A percentile compares a stretch with the other conserved stretches of the same genome.
phyloP scores from a whole-genome alignment of 2,797 vertebrate species.

The Diglossa cyanea region DNA sequence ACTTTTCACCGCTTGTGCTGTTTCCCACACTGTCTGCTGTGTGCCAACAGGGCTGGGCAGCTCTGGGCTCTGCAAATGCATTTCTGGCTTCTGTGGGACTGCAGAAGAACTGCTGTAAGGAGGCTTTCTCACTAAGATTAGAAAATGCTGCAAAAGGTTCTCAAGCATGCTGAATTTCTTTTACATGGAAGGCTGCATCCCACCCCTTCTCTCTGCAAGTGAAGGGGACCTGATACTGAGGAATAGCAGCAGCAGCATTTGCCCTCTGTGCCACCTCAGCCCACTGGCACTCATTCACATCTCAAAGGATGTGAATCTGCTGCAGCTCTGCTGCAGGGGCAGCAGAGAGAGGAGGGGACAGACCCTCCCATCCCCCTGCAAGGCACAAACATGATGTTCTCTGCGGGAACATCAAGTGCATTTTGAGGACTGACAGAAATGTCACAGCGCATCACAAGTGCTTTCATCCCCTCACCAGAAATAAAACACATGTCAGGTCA shows the following conservation, averaged over 20 bases:
- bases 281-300: neutral
- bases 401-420: neutral
- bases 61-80: neutral
- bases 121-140: neutral
- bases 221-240: neutral
- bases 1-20: neutral
- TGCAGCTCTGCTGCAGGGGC: neutral
- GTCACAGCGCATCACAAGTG: neutral
- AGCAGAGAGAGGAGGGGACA: neutral
- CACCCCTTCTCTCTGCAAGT: neutral
- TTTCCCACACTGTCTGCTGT: neutral
- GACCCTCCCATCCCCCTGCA: neutral
- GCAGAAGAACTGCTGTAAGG: neutral
- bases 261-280: neutral
- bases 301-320: neutral
- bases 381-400: neutral
- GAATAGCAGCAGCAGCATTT: neutral
- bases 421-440: conserved; percentile 18
- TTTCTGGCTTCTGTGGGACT: neutral
- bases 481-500: conserved; percentile 19
- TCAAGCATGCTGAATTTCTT: neutral
- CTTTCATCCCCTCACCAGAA: conserved; percentile 40
- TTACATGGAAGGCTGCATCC: neutral
- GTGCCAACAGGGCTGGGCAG: neutral
- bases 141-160: neutral